Evolutionary conservation across 1,140 invertebrate genomes (phyloP), one percentile per base, ranked within the genome.

Genomic region (Marisa cornuarietis): DNA sequence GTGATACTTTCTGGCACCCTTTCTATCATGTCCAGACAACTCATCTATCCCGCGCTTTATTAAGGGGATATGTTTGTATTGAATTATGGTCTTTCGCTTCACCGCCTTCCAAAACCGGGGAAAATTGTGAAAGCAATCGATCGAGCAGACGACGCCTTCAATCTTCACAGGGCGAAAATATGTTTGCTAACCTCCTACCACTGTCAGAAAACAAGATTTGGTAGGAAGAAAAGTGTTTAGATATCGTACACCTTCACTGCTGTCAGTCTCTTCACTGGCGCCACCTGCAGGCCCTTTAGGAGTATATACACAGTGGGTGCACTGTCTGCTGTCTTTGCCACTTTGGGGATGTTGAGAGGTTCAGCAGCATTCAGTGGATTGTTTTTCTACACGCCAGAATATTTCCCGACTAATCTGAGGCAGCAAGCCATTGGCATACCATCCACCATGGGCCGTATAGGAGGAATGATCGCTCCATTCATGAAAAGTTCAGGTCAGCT

Each of bases 281-380:
- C 65, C 26, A 66, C 7, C 20, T 66, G 65, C 65, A 8, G 65
- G 20, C 9, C 65, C 65, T 66, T 66, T 20, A 66, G 22, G 66
- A 63, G 52, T 18, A 75, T 66, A 24, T 71, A 78, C 42, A 62
- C 26, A 2, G 49, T 72, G 26, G 80, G 78, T n/a, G n/a, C 79
- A 7, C 20, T 82, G 66, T 62, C 71, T 8, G 78, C 78, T 42
- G 79, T 81, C 10, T 93, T 94, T 66, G 94, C 95, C 13, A 95
- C 96, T 94, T 88, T 95, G 75, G 95, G 94, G 18, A 96, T 96
- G 91, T 90, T 96, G 78, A 94, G 94, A 22, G 95, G 96, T 73
- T 95, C 95, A 0, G 93, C 94, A 0, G 94, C 95, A 9, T 96
- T 85, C 63, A 80, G 79, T 14, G 81, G 79, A 6, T 71, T 88